These are phyloP conservation scores for Theonella swinhoei DNA, from an alignment of 37 sponge, comb jelly and placozoan species.

Conservation along the genomic window DNA sequence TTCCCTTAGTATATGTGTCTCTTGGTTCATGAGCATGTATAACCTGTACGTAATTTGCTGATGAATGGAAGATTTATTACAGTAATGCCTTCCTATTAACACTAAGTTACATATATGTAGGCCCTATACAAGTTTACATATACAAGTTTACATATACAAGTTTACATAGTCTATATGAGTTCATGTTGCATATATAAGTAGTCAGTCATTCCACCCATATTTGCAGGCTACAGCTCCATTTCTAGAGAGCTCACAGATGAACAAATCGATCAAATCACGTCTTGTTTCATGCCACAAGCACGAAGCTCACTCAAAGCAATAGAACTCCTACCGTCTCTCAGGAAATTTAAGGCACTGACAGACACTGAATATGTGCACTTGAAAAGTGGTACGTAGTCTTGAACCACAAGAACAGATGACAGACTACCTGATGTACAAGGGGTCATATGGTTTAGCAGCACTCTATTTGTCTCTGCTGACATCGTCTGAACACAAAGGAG, in stretches of 20 bases:
- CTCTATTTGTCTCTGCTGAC: constrained; percentile 20
- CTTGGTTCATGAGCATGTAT: too few species aligned
- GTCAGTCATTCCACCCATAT: too few species aligned
- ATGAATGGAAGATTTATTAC: too few species aligned
- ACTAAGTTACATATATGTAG: neutral
- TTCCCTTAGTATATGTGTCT: too few species aligned
- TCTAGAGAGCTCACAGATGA: neutral
- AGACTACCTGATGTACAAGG: constrained; percentile 21
- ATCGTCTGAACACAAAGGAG: constrained; percentile 16
- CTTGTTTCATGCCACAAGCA: neutral
- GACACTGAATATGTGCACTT: constrained; percentile 1
- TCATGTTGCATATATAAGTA: too few species aligned
- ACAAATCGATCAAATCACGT: neutral
- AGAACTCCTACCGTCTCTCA: constrained; percentile 21
- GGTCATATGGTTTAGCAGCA: neutral
- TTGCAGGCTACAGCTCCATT: neutral
- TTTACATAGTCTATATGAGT: too few species aligned
- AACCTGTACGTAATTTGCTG: too few species aligned
- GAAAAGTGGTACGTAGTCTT: neutral
- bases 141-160: too few species aligned
- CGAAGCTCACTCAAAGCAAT: neutral
- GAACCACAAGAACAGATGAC: neutral
- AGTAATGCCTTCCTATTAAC: too few species aligned
- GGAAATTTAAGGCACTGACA: neutral
- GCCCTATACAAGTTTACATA: too few species aligned